Base-by-base conservation (phyloP, 2,888 invertebrate genomes). In the Odontocerum albicorne region DNA sequence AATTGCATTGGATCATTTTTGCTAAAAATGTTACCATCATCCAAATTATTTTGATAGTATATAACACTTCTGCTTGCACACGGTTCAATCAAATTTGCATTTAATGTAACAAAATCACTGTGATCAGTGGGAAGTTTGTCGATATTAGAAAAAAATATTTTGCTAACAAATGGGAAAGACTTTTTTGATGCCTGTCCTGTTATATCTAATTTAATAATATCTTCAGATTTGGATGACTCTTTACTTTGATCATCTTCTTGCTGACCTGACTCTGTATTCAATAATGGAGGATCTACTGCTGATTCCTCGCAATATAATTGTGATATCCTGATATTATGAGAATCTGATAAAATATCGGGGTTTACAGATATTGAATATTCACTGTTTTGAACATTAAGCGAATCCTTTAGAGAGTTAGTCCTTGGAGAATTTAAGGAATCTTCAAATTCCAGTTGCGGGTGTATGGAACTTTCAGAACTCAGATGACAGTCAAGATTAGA, bases 131-230 rank as follows among this genome's bases (percentile, higher is more conserved):
- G 46, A 44, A 55, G 36, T 8, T 36, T 27, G 12, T 56, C 49
- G 32, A 53, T 27, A 31, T 49, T 53, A 13, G 49, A 36, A 40
- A 46, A 46, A 16, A 75, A 74, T 59, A 77, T 72, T 42, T 77
- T 75, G 68, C 75, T 73, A 12, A 71, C 68, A 55, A 72, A 62
- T 20, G 71, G 68, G 53, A 74, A 65, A 2, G 70, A 32, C 31
- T 36, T 36, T 15, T 42, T 75, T 20, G 65, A 70, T 22, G 69
- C 74, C 60, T 72, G 70, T 1, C 78, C 78, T 66, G 78, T 67
- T 31, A 78, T 77, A 64, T 78, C 78, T 53, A 78, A 60, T 57
- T 76, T 77, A 45, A 78, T 77, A 4, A 78, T 73, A 62, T 78
- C 77, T 59, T 78, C 77, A 22, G 78, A 78, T 1, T 13, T 13